Conservation (phyloP, 2,797 vertebrate genomes). For the Intellagama lesueurii region DNA sequence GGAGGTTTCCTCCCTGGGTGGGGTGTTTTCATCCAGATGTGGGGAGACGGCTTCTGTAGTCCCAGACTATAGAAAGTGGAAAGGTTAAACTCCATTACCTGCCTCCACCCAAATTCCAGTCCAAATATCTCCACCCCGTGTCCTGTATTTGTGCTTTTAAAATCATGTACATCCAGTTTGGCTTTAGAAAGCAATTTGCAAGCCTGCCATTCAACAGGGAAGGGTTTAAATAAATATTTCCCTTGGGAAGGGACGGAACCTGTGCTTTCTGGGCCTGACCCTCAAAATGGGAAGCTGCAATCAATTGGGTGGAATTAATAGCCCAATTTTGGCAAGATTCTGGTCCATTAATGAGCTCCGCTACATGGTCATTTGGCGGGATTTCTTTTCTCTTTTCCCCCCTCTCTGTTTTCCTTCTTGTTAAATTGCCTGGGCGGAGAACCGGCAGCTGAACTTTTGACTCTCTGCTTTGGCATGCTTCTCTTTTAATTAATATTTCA, state of each 20-base stretch:
- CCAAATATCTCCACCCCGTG: no score
- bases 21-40: no score
- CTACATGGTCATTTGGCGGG: conserved; percentile 10
- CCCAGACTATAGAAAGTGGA: no score
- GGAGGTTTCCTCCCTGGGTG: no score
- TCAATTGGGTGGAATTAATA: conserved; percentile 21
- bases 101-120: no score
- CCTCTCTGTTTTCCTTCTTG: conserved; percentile 22
- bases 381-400: no score
- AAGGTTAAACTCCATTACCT: no score
- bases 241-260: conserved; percentile 2
- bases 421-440: conserved; percentile 14
- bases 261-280: background rate
- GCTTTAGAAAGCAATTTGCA: background rate
- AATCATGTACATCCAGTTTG: background rate
- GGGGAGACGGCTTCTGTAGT: no score
- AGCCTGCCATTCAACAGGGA: background rate
- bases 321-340: conserved; percentile 22
- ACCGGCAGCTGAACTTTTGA: conserved; percentile 33
- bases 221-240: conserved; percentile 33
- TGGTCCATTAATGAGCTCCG: conserved; percentile 29
- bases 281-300: background rate
- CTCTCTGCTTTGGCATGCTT: conserved; percentile 25
- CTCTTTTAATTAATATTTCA: conserved; percentile 28
- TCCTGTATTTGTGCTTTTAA: background rate